Percentiles rank a stretch among this genome's conserved stretches.
phyloP scores from a whole-genome alignment of 2,888 invertebrate species.

The Taphrorychus bicolor region DNA sequence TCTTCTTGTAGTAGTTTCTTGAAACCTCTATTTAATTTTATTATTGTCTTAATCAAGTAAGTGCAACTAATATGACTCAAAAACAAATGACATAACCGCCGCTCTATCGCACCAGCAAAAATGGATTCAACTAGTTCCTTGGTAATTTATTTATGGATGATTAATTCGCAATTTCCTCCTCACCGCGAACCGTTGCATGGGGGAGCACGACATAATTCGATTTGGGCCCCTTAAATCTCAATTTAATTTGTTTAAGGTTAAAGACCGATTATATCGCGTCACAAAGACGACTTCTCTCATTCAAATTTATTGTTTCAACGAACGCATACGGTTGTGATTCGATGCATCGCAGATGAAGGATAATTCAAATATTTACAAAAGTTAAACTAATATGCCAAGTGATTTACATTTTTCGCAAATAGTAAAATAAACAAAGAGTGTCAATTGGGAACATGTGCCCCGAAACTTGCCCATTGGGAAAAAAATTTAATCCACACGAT shows the following conservation, averaged over 20 bases:
- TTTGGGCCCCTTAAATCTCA: constrained; percentile 22
- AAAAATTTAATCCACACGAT: no score
- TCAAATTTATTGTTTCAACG: neutral
- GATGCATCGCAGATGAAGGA: neutral
- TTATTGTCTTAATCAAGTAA: no score
- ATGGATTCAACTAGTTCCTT: neutral
- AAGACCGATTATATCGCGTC: constrained; percentile 34
- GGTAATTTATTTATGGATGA: constrained; percentile 1
- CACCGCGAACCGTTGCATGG: neutral
- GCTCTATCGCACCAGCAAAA: no score
- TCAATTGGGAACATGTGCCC: neutral
- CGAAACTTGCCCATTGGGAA: no score
- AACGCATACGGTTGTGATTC: neutral
- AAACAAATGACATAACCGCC: no score
- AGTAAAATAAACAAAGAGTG: neutral
- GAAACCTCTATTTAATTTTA: no score
- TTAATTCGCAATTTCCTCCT: constrained; percentile 35
- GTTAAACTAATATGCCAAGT: no score
- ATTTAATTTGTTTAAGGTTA: constrained; percentile 38
- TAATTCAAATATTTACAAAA: neutral
- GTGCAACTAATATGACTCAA: no score
- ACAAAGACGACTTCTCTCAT: neutral
- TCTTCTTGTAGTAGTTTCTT: no score
- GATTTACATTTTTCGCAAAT: neutral
- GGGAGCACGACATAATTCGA: constrained; percentile 27